phyloP scores from a whole-genome alignment of 2,113 vertebrate species.

The Lophura nycthemera region DNA sequence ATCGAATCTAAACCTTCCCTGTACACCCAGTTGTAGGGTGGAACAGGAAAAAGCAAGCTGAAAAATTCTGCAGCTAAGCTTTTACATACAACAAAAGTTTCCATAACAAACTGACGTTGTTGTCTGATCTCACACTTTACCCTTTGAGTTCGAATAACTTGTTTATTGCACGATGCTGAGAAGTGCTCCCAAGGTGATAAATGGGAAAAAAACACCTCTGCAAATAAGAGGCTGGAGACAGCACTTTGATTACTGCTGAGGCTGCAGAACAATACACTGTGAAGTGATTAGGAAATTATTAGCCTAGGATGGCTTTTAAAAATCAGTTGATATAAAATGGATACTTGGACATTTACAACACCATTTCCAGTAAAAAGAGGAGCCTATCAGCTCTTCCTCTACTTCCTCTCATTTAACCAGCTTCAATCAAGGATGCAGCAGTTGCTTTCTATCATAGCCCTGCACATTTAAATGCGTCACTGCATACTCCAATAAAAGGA shows the following conservation, averaged over 20 bases:
- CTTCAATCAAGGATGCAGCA: not conserved
- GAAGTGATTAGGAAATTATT: not conserved
- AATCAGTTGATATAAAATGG: not conserved
- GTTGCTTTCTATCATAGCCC: not conserved
- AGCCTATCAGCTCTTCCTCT: not conserved
- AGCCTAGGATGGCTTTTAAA: not conserved
- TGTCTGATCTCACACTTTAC: not conserved
- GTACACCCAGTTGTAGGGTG: not conserved
- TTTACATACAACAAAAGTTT: not conserved
- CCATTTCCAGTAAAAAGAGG: not conserved
- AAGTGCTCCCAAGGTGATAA: not conserved
- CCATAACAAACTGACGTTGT: not conserved
- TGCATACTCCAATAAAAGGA: not conserved
- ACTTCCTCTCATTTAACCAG: not conserved
- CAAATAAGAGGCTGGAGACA: not conserved
- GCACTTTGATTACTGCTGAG: not conserved
- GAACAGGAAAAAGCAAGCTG: constrained; percentile 4
- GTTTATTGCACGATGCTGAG: not conserved
- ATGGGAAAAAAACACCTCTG: not conserved
- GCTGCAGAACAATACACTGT: not conserved
- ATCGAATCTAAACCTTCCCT: no score
- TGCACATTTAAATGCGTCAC: not conserved
- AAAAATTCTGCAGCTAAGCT: constrained; percentile 7
- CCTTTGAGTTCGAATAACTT: not conserved
- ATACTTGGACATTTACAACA: not conserved